Evolutionary conservation across 2,888 invertebrate species (phyloP), one percentile per base, ranked within the genome.

Genomic region (Leptinotarsa haldemani): DNA sequence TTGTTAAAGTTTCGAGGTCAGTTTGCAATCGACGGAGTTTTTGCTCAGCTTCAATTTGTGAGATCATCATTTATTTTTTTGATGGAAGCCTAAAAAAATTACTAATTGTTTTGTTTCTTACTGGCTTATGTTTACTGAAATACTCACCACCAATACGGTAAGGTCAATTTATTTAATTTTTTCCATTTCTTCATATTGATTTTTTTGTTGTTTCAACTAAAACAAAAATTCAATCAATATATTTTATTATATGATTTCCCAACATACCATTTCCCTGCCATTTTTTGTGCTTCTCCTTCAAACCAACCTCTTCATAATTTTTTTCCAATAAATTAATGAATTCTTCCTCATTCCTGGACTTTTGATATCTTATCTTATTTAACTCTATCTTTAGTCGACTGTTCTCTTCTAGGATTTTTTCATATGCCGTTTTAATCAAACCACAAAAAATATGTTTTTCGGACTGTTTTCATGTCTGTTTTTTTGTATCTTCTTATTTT

Each of bases 181-280:
- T 74, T 90, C 88, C 61, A 89, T 88, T 81, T 93, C 91, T 70
- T 90, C 9, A 9, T 90, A 48, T 89, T 88, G 69, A 93, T 89
- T 84, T 93, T 92, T 80, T 92, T 92, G 77, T 90, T 90, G 83
- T 91, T 90, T 89, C 83, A 91, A 89, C 91, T 91, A 20, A 12
- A 75, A 88, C 73, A 80, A 89, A 77, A 77, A 72, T 46, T n/a
- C 15, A 65, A 74, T 22, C 16, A 58, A 66, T 50, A 40, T 94
- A 95, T 94, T 90, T 93, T 93, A 68, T 91, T 89, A 85, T 95
- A 95, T 91, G 95, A 93, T 86, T 93, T 91, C 83, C 93, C 93
- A 83, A 95, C 87, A 87, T 94, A 83, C 95, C 87, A 87, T 94
- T 95, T 79, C 90, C 90, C 20, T 88, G 88, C 70, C 91, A 89